phyloP scores from a whole-genome alignment of 2,797 vertebrate genomes.

The Thalassophryne amazonica region DNA sequence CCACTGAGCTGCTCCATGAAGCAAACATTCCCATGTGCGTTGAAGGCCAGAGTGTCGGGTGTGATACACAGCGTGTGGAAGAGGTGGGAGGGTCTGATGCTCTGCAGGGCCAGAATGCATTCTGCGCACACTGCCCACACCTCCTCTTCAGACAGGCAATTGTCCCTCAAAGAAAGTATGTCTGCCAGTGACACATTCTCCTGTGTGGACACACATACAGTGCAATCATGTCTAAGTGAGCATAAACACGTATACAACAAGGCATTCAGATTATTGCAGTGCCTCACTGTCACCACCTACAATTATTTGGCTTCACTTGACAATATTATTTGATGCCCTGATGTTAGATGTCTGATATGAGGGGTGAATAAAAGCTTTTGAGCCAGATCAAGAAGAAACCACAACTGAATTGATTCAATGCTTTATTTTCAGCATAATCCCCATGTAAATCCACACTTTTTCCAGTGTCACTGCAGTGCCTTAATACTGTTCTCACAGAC shows the following conservation, averaged over 20 bases:
- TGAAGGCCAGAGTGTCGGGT: conserved; percentile 97
- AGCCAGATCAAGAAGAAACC: too few relatives aligned
- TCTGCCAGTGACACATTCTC: conserved; percentile 97
- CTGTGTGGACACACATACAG: conserved; percentile 77
- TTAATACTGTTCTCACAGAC: too few relatives aligned
- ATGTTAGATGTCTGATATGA: too few relatives aligned
- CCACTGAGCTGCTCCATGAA: conserved; percentile 99
- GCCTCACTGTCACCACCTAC: not conserved
- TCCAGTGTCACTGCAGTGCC: too few relatives aligned
- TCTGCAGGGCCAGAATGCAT: conserved; percentile 87
- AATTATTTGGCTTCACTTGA: too few relatives aligned
- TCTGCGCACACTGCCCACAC: conserved; percentile 95
- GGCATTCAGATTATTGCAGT: not conserved
- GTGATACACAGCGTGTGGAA: conserved; percentile 96
- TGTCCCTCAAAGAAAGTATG: conserved; percentile 91
- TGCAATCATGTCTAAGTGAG: not conserved
- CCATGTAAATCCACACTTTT: too few relatives aligned
- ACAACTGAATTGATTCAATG: too few relatives aligned
- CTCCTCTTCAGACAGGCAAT: conserved; percentile 90
- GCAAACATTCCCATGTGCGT: conserved; percentile 94
- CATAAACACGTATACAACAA: not conserved
- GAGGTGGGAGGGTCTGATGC: conserved; percentile 86
- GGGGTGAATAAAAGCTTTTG: too few relatives aligned
- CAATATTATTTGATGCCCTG: too few relatives aligned
- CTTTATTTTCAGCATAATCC: too few relatives aligned